Conservation (phyloP, 1,140 invertebrate species). For the Eumaeus atala region DNA sequence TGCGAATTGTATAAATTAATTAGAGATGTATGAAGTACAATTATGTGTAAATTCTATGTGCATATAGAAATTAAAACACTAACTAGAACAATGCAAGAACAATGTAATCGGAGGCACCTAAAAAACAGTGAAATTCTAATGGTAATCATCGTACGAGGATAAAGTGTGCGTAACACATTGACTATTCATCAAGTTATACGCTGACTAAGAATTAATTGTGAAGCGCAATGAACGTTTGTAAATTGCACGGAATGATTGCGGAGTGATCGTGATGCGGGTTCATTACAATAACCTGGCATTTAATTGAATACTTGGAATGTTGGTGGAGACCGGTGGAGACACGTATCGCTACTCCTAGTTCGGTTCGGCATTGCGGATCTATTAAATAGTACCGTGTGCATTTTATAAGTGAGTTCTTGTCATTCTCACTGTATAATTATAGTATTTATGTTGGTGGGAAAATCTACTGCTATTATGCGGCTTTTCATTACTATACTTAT, state of each 20-base stretch:
- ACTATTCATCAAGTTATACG: slow-evolving; percentile 33
- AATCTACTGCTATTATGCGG: no score
- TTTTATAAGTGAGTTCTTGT: no score
- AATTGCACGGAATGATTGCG: slow-evolving; percentile 62
- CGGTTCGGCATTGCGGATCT: no score
- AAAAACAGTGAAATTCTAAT: slow-evolving; percentile 9
- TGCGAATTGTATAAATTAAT: no score
- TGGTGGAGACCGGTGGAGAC: slow-evolving; percentile 23
- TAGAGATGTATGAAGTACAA: no score
- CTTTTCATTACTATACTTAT: no score
- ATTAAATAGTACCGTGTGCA: no score
- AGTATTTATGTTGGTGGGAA: no score
- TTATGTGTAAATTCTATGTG: no score
- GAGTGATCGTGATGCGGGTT: slow-evolving; percentile 53
- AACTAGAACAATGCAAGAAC: no score
- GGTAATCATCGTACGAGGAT: slow-evolving; percentile 13
- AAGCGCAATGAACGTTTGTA: slow-evolving; percentile 64
- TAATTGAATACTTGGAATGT: slow-evolving; percentile 61
- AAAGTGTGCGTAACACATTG: slow-evolving; percentile 29
- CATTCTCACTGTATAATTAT: no score
- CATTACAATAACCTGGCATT: slow-evolving; percentile 65
- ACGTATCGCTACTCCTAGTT: slow-evolving; percentile 28
- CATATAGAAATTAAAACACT: no score
- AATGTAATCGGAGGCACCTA: neutral
- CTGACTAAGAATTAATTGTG: slow-evolving; percentile 56